phyloP scores from a whole-genome alignment of 2,888 invertebrate species.

The Pristionchus japonicus region DNA sequence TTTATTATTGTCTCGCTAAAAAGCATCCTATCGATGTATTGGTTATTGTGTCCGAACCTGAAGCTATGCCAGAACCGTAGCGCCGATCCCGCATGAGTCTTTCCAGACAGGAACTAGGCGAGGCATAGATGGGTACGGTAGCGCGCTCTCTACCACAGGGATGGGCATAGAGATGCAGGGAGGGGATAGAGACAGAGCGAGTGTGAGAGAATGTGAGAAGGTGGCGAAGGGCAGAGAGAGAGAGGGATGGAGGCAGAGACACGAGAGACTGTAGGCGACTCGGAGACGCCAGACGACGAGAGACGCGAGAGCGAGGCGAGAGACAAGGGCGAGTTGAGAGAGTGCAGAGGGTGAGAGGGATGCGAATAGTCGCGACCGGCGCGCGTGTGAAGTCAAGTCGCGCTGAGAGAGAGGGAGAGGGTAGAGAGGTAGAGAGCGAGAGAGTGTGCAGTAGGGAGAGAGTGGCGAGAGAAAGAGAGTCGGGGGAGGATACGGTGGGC shows the following conservation, averaged over 20 bases:
- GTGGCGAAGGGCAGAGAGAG: not conserved
- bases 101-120: not conserved
- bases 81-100: not conserved
- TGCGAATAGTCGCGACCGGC: not conserved
- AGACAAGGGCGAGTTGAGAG: not conserved
- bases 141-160: not conserved
- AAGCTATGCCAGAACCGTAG: no score
- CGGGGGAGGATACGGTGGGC: slow-evolving; percentile 5
- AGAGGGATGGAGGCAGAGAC: not conserved
- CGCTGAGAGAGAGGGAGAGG: not conserved
- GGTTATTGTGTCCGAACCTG: no score
- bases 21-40: no score
- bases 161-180: not conserved
- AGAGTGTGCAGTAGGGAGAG: no score
- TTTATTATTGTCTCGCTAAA: no score
- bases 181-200: not conserved
- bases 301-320: slow-evolving; percentile 29
- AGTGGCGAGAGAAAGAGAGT: no score
- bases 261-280: slow-evolving; percentile 1
- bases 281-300: slow-evolving; percentile 38
- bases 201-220: not conserved
- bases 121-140: not conserved
- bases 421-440: not conserved
- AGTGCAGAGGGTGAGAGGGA: not conserved
- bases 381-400: slow-evolving; percentile 13